Base-by-base conservation (phyloP, 1,140 invertebrate species). In the Andrena cerasifolii region DNA sequence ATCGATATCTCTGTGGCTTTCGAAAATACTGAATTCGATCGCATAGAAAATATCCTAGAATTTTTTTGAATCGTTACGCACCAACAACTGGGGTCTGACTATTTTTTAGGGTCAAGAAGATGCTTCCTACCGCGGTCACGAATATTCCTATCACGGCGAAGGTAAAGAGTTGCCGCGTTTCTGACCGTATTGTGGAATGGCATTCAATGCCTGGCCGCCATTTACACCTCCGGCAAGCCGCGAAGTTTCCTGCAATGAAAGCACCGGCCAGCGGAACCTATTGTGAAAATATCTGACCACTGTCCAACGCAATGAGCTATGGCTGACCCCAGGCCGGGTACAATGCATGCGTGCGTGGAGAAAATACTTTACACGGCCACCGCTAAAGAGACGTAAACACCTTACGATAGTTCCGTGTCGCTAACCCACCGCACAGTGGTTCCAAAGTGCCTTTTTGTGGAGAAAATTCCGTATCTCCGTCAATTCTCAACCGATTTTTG, bases 211-310 rank as follows among this genome's bases (percentile, higher is more conserved):
- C 84, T 79, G 81, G 62, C 86, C 84, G 87, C 87, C 89, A 90
- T 91, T 92, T 91, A 89, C 89, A 87, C 88, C 84, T 10, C 82
- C 86, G 85, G 83, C 80, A 88, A 89, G 82, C 86, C 85, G 83
- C 84, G 87, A 91, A 92, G 88, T 91, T 92, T 90, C 89, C 89
- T 87, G 89, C 87, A 88, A 88, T 91, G 88, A 89, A 90, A 90
- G 88, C 88, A 89, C 86, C 86, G 80, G 79, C 88, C 10, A 40
- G 84, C 84, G 85, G 80, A 89, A 90, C 82, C 90, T 89, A 91
- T 92, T 92, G 90, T 91, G 88, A 89, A 91, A 92, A 91, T 91
- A 92, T 92, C 90, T 90, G 89, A 89, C 89, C 89, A 89, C 90
- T 90, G 90, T 91, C 88, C 89, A 83, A 82, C 88, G 89, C 89